These are phyloP conservation scores for Otolemur garnettii DNA, from an alignment of 2,113 vertebrate species.

Conservation along the genomic window DNA sequence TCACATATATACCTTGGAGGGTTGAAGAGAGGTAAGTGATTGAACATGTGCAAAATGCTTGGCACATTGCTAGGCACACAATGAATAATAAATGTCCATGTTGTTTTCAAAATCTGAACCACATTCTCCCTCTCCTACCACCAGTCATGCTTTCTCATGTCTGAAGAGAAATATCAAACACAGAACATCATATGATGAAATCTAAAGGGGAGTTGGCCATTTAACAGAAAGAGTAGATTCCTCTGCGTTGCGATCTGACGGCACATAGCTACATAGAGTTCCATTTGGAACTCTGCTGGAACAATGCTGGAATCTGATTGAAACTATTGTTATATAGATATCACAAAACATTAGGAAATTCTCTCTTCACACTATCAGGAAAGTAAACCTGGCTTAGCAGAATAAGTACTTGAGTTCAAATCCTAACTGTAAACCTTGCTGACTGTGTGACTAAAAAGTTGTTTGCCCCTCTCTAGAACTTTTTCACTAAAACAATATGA, in stretches of 20 bases:
- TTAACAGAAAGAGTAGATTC: slow-evolving; percentile 15
- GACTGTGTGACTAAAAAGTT: not conserved
- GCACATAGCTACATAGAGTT: not conserved
- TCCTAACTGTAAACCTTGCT: not conserved
- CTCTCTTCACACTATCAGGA: not conserved
- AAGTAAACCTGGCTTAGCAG: not conserved
- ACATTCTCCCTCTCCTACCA: not conserved
- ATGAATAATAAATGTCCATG: not conserved
- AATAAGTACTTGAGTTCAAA: not conserved
- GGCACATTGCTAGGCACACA: not conserved
- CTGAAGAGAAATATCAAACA: not conserved
- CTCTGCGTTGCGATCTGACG: not conserved
- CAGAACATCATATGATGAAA: not conserved
- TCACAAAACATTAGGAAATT: not conserved
- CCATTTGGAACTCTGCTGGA: not conserved
- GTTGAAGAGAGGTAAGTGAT: not conserved
- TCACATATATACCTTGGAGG: not conserved
- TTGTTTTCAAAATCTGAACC: not conserved
- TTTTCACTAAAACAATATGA: slow-evolving; percentile 9
- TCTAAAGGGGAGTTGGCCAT: not conserved
- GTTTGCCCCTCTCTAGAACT: not conserved
- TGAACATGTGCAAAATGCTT: not conserved
- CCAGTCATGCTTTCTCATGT: not conserved
- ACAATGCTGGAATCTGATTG: not conserved
- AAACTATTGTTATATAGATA: not conserved